phyloP scores from a whole-genome alignment of 2,888 invertebrate species.

The Dasypolia templi region DNA sequence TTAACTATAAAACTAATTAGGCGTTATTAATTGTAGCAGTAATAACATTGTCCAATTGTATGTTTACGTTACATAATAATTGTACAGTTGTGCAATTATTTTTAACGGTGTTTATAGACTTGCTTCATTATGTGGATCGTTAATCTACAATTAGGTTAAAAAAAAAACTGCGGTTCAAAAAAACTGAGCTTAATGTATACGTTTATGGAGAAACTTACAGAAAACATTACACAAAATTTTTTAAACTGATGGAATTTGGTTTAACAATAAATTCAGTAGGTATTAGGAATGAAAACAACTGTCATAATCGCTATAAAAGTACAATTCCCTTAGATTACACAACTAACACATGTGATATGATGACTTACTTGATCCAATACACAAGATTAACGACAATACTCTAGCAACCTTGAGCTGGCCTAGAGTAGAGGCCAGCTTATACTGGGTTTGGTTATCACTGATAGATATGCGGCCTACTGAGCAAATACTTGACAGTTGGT shows the following conservation, averaged over 20 bases:
- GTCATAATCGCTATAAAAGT: conserved; percentile 13
- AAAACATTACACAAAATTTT: not conserved
- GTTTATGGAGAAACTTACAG: not conserved
- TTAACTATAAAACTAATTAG: not conserved
- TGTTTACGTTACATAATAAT: not conserved
- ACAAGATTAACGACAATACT: not conserved
- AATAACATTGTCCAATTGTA: not conserved
- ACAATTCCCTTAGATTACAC: conserved; percentile 19
- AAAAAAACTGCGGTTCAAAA: not conserved
- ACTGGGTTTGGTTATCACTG: not conserved
- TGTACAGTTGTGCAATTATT: too few species aligned
- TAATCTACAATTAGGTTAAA: not conserved
- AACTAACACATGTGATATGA: not conserved
- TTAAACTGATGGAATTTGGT: not conserved
- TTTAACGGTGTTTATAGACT: not conserved
- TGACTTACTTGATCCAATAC: not conserved
- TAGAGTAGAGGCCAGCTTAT: not conserved
- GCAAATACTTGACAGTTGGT: not conserved
- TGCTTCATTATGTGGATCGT: not conserved
- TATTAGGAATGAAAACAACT: not conserved
- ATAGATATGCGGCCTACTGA: not conserved
- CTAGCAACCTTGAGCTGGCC: too few species aligned
- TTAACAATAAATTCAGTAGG: not conserved
- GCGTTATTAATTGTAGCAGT: not conserved
- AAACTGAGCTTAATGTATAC: not conserved